phyloP scores from a whole-genome alignment of 2,113 vertebrate genomes.

The Emydocephalus ijimae region DNA sequence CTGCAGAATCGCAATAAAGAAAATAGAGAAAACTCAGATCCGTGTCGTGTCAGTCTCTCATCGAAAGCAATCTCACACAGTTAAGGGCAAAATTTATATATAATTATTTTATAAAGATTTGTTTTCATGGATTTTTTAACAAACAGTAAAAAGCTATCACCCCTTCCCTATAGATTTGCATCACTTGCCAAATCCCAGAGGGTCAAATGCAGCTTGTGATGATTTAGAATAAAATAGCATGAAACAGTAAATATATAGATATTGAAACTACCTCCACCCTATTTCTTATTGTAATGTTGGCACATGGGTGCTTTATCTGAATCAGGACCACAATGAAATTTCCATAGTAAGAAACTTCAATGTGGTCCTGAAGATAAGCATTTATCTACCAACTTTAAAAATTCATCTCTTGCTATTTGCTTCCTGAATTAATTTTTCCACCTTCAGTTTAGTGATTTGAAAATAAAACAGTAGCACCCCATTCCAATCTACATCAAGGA shows the following conservation, averaged over 20 bases:
- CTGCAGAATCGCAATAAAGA: no score
- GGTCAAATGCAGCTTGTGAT: background rate
- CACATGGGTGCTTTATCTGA: background rate
- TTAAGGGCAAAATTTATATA: background rate
- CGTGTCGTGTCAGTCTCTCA: no score
- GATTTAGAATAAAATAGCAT: background rate
- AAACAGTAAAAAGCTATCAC: background rate
- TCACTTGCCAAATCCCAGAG: background rate
- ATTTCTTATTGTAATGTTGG: background rate
- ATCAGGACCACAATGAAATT: background rate
- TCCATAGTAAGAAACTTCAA: background rate
- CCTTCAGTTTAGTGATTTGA: background rate
- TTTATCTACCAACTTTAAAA: background rate
- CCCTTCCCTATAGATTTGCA: background rate
- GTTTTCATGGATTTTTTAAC: background rate
- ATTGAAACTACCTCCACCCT: background rate
- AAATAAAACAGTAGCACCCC: background rate
- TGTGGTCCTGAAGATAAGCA: background rate
- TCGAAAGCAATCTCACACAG: no score
- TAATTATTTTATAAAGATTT: background rate
- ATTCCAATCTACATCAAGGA: background rate
- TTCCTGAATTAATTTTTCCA: background rate
- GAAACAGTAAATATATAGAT: background rate
- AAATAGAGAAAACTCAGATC: no score
- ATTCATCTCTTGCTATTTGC: background rate